These are phyloP conservation scores for Atrichornis clamosus DNA, from an alignment of 2,113 vertebrate species.

Conservation along the genomic window DNA sequence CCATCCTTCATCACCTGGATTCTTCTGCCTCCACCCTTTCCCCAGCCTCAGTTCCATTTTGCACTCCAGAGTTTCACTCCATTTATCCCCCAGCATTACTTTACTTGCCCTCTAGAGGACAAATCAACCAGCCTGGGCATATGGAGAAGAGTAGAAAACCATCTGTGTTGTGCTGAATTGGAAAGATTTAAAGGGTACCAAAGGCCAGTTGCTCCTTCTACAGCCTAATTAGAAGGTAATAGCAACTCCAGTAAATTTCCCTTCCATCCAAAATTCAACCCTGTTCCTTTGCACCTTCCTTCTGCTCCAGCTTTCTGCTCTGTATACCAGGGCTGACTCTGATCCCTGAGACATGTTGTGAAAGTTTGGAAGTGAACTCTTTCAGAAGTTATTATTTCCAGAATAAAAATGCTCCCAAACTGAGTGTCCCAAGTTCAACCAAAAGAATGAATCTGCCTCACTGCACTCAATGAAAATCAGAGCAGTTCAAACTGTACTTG, in stretches of 20 bases:
- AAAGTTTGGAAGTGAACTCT: background rate
- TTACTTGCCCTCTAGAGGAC: background rate
- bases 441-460: background rate
- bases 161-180: background rate
- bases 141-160: background rate
- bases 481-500: background rate
- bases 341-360: background rate
- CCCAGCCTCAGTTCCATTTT: background rate
- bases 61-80: background rate
- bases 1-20: background rate
- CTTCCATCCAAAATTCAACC: background rate
- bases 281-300: background rate
- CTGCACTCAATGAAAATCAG: background rate
- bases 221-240: background rate
- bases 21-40: background rate
- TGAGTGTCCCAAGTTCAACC: background rate
- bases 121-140: background rate
- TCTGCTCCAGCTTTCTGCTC: background rate
- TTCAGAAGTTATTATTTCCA: background rate
- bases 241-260: background rate
- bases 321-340: background rate
- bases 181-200: background rate
- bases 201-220: background rate
- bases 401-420: background rate
- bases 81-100: background rate